Percentiles rank a stretch among this genome's conserved stretches.
Evolutionary conservation across 1,140 invertebrate genomes (phyloP).

Genomic region (Drosophila orena): DNA sequence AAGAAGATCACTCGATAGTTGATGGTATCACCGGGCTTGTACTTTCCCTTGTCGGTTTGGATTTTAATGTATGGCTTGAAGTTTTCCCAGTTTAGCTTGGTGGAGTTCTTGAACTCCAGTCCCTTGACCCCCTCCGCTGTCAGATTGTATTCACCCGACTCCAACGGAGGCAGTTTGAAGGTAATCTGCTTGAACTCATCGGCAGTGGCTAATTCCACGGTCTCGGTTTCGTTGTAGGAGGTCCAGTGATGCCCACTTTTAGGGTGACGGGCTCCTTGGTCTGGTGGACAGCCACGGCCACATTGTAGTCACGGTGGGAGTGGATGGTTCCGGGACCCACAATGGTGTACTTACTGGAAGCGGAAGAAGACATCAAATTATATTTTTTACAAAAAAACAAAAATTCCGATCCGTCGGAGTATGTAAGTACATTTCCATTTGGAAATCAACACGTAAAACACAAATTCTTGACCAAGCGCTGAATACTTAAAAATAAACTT

Average conservation of each 20-base stretch:
- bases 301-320: slow-evolving; percentile 93
- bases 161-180: slow-evolving; percentile 91
- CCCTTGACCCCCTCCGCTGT: slow-evolving; percentile 90
- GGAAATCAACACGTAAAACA: neutral
- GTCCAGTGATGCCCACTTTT: slow-evolving; percentile 90
- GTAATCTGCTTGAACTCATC: slow-evolving; percentile 88
- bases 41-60: slow-evolving; percentile 97
- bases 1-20: slow-evolving; percentile 94
- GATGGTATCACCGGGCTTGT: slow-evolving; percentile 94
- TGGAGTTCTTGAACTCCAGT: slow-evolving; percentile 96
- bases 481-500: neutral
- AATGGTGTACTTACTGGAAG: slow-evolving; percentile 88
- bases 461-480: neutral
- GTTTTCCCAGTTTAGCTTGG: slow-evolving; percentile 94
- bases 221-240: slow-evolving; percentile 89
- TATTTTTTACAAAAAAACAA: no score
- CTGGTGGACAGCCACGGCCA: slow-evolving; percentile 89
- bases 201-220: slow-evolving; percentile 88
- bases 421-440: neutral
- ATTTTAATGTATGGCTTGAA: slow-evolving; percentile 90
- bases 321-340: slow-evolving; percentile 92
- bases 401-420: no score
- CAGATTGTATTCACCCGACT: slow-evolving; percentile 92
- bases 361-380: no score
- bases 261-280: slow-evolving; percentile 88